Conservation (phyloP, 2,888 invertebrate species). For the Villa cingulata region DNA sequence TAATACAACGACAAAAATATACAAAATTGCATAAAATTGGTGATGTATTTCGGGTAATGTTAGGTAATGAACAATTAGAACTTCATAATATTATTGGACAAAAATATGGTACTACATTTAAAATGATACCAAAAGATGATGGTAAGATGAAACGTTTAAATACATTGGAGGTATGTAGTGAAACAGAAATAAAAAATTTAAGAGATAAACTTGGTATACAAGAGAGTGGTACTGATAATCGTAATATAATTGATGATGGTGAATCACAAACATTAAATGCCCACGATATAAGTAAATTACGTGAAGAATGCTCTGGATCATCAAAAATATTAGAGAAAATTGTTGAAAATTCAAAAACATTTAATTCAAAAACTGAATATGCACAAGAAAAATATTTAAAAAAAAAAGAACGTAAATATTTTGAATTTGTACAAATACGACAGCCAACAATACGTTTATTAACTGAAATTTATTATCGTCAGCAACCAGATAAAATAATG, state of each 20-base stretch:
- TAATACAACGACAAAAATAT: constrained; percentile 64
- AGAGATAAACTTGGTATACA: constrained; percentile 50
- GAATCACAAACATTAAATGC: constrained; percentile 68
- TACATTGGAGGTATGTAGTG: constrained; percentile 40
- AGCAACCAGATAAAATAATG: constrained; percentile 60
- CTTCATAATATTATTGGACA: constrained; percentile 52
- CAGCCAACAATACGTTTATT: constrained; percentile 71
- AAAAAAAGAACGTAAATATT: constrained; percentile 91
- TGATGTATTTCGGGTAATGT: constrained; percentile 44
- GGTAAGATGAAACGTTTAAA: constrained; percentile 41
- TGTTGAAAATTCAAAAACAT: constrained; percentile 83
- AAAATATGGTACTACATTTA: constrained; percentile 61
- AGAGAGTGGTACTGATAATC: constrained; percentile 65
- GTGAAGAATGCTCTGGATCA: constrained; percentile 61
- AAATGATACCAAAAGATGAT: constrained; percentile 49
- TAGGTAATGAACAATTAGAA: constrained; percentile 59
- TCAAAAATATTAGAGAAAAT: constrained; percentile 74
- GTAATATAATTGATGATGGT: constrained; percentile 60
- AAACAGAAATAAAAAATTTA: constrained; percentile 39
- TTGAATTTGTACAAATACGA: constrained; percentile 63
- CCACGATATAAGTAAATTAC: constrained; percentile 67
- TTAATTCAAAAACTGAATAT: constrained; percentile 78
- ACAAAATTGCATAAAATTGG: constrained; percentile 63
- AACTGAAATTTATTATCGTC: constrained; percentile 68
- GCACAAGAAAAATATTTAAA: constrained; percentile 88